phyloP scores from a whole-genome alignment of 2,888 invertebrate genomes.

The Diarsia brunnea region DNA sequence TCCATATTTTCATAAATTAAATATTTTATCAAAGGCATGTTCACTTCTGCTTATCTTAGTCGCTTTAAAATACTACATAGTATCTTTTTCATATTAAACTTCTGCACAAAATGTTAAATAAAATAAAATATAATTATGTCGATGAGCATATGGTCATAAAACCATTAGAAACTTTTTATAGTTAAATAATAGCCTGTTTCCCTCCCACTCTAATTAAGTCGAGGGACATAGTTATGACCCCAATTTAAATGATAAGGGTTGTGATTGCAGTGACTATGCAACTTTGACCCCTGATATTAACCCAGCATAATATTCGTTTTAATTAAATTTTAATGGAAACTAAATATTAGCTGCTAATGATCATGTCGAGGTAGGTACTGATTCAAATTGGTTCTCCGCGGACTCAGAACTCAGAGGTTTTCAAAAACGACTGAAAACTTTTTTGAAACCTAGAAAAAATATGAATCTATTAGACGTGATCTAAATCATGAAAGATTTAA shows the following conservation, averaged over 20 bases:
- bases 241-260: slow-evolving; percentile 61
- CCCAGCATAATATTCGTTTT: slow-evolving; percentile 32
- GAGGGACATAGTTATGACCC: slow-evolving; percentile 60
- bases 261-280: slow-evolving; percentile 64
- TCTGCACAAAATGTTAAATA: neutral
- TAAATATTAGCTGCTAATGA: neutral
- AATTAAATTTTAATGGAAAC: slow-evolving; percentile 30
- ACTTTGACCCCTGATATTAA: slow-evolving; percentile 56
- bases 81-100: neutral
- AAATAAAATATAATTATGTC: neutral
- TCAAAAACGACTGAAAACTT: neutral
- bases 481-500: no score
- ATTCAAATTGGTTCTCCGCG: neutral
- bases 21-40: neutral
- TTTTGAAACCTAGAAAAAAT: neutral
- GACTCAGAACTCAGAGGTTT: no score
- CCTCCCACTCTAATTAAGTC: slow-evolving; percentile 56
- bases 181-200: slow-evolving; percentile 35
- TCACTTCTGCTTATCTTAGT: neutral
- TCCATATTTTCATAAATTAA: neutral
- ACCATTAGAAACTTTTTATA: slow-evolving; percentile 46
- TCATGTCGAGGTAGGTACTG: neutral
- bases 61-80: neutral
- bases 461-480: neutral
- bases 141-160: slow-evolving; percentile 27